These are phyloP conservation scores for Parazoanthus swiftii DNA, from an alignment of 92 coral and sea anemone genomes.

Conservation along the genomic window DNA sequence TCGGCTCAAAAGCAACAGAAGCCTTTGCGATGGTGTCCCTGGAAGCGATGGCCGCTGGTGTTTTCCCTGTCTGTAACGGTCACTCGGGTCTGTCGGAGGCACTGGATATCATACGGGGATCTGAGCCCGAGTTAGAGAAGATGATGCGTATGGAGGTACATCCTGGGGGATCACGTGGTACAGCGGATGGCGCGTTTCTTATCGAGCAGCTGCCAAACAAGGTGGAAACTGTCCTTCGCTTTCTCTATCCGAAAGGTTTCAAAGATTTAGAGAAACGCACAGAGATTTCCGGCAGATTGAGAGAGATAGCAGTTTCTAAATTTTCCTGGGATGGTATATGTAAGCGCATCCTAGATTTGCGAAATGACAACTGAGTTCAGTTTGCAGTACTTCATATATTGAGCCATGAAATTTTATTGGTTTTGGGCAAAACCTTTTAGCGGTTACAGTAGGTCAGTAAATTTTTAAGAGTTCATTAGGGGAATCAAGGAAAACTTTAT, in stretches of 20 bases:
- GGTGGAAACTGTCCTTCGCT: slow-evolving; percentile 62
- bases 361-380: slow-evolving; percentile 12
- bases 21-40: slow-evolving; percentile 90
- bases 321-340: slow-evolving; percentile 87
- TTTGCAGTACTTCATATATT: background rate
- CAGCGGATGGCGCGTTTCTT: slow-evolving; percentile 81
- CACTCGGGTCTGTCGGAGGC: slow-evolving; percentile 84
- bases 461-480: too few species aligned
- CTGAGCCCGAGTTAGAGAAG: slow-evolving; percentile 70
- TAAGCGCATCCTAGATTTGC: slow-evolving; percentile 62
- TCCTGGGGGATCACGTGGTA: slow-evolving; percentile 79
- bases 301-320: slow-evolving; percentile 72
- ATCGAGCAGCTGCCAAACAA: slow-evolving; percentile 71
- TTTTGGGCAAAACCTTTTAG: background rate
- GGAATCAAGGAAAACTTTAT: background rate
- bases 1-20: slow-evolving; percentile 75
- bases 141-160: slow-evolving; percentile 71
- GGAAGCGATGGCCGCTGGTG: slow-evolving; percentile 93
- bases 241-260: slow-evolving; percentile 78
- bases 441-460: background rate
- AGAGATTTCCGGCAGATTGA: slow-evolving; percentile 67
- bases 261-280: slow-evolving; percentile 53
- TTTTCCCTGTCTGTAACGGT: slow-evolving; percentile 76
- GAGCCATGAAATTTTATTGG: background rate
- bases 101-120: slow-evolving; percentile 65